These are phyloP conservation scores for Takifugu rubripes DNA, from an alignment of 2,797 vertebrate species.

Conservation along the genomic window DNA sequence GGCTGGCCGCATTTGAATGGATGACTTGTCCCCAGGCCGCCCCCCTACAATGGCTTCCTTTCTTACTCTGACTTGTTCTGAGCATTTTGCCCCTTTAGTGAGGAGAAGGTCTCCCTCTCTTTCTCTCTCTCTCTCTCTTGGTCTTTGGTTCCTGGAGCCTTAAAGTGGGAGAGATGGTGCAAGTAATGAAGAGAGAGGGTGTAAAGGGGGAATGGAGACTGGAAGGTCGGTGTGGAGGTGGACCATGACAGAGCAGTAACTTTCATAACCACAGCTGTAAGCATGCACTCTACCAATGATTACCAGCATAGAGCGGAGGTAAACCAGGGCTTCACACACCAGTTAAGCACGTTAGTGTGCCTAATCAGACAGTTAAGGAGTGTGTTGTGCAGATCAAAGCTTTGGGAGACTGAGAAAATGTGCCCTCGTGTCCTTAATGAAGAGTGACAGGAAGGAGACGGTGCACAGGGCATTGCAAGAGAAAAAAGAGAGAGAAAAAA, in stretches of 20 bases:
- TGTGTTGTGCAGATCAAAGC: slow-evolving; percentile 51
- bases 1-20: slow-evolving; percentile 89
- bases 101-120: slow-evolving; percentile 49
- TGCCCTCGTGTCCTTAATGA: slow-evolving; percentile 33
- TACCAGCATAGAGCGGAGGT: slow-evolving; percentile 54
- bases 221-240: slow-evolving; percentile 45
- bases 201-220: slow-evolving; percentile 38
- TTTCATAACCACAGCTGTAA: slow-evolving; percentile 39
- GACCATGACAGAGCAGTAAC: slow-evolving; percentile 65
- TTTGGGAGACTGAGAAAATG: slow-evolving; percentile 46
- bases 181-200: slow-evolving; percentile 22
- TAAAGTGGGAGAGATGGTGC: slow-evolving; percentile 33
- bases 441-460: slow-evolving; percentile 26
- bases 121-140: slow-evolving; percentile 3
- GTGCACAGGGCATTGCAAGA: not conserved
- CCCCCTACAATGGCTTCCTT: slow-evolving; percentile 82
- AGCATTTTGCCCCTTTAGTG: slow-evolving; percentile 61
- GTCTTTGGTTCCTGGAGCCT: slow-evolving; percentile 48
- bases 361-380: slow-evolving; percentile 70
- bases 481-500: slow-evolving; percentile 1
- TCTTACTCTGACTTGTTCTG: slow-evolving; percentile 78
- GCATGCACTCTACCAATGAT: slow-evolving; percentile 61
- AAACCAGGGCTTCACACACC: slow-evolving; percentile 66
- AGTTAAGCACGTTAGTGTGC: slow-evolving; percentile 69
- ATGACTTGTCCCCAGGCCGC: slow-evolving; percentile 83